These are phyloP conservation scores for Rhadina sibilatrix DNA, from an alignment of 2,113 vertebrate genomes.

Conservation along the genomic window DNA sequence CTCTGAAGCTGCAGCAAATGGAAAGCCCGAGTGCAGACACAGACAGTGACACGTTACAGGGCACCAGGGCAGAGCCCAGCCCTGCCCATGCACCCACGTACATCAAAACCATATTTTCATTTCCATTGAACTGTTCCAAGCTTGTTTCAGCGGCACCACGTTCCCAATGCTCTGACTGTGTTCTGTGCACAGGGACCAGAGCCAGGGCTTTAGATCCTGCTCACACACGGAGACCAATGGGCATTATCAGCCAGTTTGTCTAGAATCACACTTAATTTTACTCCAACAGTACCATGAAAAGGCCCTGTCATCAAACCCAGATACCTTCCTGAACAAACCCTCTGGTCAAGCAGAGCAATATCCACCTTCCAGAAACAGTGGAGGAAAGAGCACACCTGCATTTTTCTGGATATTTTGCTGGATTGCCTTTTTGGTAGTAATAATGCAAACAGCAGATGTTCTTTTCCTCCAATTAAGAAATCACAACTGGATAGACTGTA, in stretches of 20 bases:
- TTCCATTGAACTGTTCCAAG: slow-evolving; percentile 20
- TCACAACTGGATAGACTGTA: slow-evolving; percentile 40
- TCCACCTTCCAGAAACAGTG: slow-evolving; percentile 63
- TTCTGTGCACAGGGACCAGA: not conserved
- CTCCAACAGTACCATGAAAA: slow-evolving; percentile 25
- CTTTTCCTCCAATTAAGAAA: slow-evolving; percentile 41
- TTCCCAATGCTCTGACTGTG: not conserved
- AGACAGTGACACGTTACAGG: not conserved
- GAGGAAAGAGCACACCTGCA: slow-evolving; percentile 33
- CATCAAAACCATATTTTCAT: not conserved
- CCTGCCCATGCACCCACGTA: not conserved
- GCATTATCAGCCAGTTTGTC: not conserved
- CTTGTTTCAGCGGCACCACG: not conserved
- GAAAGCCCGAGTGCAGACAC: slow-evolving; percentile 49
- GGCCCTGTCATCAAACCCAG: not conserved
- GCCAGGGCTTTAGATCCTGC: not conserved
- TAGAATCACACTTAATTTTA: not conserved
- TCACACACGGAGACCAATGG: not conserved
- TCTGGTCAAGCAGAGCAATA: slow-evolving; percentile 53
- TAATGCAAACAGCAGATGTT: slow-evolving; percentile 45
- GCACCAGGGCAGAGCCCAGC: slow-evolving; percentile 42
- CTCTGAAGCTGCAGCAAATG: slow-evolving; percentile 74
- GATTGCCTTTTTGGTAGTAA: slow-evolving; percentile 65
- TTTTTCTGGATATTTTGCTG: slow-evolving; percentile 6
- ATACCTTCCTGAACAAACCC: slow-evolving; percentile 40